These are phyloP conservation scores for Plebejus melissa DNA, from an alignment of 2,888 invertebrate species.

Conservation along the genomic window DNA sequence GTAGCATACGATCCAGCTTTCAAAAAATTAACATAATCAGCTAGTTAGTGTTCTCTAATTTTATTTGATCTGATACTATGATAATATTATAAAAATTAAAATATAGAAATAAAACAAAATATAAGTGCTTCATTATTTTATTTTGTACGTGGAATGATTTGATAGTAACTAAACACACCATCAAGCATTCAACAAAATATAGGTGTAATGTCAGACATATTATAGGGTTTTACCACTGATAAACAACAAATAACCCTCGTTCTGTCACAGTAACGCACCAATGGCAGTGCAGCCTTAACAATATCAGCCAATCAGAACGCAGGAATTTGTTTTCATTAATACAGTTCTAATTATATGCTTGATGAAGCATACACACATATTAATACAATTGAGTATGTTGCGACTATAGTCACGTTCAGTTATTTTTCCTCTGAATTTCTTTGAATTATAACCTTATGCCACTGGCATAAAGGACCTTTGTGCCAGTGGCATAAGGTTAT, in stretches of 20 bases:
- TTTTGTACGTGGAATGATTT: conserved; percentile 71
- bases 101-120: conserved; percentile 52
- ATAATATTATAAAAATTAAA: neutral
- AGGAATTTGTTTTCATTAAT: neutral
- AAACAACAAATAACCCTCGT: neutral
- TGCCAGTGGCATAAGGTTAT: no score
- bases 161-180: conserved; percentile 51
- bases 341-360: neutral
- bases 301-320: neutral
- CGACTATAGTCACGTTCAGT: conserved; percentile 43
- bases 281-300: neutral
- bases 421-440: neutral
- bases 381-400: conserved; percentile 60
- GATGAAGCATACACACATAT: conserved; percentile 41
- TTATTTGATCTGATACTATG: neutral
- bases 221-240: neutral
- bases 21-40: no score
- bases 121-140: conserved; percentile 70
- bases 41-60: neutral
- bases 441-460: neutral
- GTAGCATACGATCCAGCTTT: no score
- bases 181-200: conserved; percentile 33
- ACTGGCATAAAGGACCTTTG: neutral
- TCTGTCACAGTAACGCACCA: neutral
- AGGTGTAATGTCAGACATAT: neutral